A percentile compares a stretch with the other conserved stretches of the same genome.
Evolutionary conservation across 2,113 vertebrate genomes (phyloP).

Genomic region (Lathamus discolor): DNA sequence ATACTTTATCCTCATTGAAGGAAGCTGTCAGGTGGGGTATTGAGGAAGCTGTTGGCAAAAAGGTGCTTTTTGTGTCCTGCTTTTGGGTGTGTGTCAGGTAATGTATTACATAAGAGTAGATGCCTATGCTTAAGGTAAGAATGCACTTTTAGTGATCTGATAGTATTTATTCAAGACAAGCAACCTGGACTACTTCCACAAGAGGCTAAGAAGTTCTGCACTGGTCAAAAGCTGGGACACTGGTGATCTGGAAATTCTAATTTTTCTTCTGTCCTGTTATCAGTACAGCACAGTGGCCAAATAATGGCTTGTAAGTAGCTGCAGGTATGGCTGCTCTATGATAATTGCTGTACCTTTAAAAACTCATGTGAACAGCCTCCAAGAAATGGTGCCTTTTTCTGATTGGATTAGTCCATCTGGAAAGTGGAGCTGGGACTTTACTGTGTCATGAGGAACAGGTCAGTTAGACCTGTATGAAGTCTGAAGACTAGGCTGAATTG

Average conservation of each 20-base stretch:
- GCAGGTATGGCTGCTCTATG: background rate
- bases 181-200: background rate
- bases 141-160: background rate
- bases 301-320: background rate
- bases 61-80: background rate
- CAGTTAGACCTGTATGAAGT: background rate
- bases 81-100: background rate
- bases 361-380: background rate
- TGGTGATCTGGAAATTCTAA: background rate
- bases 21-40: background rate
- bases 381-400: background rate
- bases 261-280: background rate
- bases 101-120: background rate
- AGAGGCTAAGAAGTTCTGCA: background rate
- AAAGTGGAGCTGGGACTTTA: background rate
- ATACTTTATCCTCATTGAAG: rapidly evolving
- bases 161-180: background rate
- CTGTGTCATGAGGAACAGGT: background rate
- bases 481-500: background rate
- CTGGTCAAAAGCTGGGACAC: background rate
- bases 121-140: background rate
- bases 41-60: background rate
- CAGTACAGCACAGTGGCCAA: background rate
- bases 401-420: background rate
- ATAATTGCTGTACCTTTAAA: background rate